Conservation (phyloP, 1,140 invertebrate genomes). For the Gryllus bimaculatus region DNA sequence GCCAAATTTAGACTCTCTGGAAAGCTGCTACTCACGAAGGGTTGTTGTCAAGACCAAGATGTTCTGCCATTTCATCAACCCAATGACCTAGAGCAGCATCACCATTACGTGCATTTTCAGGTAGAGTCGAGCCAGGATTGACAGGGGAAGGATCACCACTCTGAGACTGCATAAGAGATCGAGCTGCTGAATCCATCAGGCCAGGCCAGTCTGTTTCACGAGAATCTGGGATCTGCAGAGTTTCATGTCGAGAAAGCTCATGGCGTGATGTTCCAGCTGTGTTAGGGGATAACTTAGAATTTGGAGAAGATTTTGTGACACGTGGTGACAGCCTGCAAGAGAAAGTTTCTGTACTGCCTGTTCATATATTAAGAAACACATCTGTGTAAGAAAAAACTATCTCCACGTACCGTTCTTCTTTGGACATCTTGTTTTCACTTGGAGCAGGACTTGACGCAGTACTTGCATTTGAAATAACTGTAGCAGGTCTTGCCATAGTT, state of each 20-base stretch:
- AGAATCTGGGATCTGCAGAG: conserved; percentile 46
- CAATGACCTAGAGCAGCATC: conserved; percentile 27
- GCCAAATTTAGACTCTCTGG: background rate
- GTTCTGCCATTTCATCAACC: conserved; percentile 32
- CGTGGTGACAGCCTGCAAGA: conserved; percentile 37
- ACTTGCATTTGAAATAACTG: conserved; percentile 57
- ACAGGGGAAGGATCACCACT: conserved; percentile 16
- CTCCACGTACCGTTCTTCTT: conserved; percentile 45
- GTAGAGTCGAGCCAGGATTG: background rate
- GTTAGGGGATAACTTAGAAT: background rate
- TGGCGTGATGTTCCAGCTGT: background rate
- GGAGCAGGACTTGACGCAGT: conserved; percentile 50
- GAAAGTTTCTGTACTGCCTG: background rate
- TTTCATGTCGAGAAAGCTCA: background rate
- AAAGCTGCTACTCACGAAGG: conserved; percentile 20
- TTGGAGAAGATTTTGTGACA: conserved; percentile 32
- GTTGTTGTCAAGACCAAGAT: conserved; percentile 29
- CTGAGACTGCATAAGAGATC: conserved; percentile 52
- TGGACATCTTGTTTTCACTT: conserved; percentile 45
- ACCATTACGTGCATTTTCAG: conserved; percentile 22
- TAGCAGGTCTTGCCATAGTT: conserved; percentile 59
- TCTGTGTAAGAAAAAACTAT: background rate
- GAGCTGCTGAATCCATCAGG: conserved; percentile 64
- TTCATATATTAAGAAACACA: background rate
- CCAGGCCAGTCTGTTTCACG: conserved; percentile 63